These are phyloP conservation scores for Artemia sp. DNA, from an alignment of 2,888 invertebrate genomes.

Conservation along the genomic window DNA sequence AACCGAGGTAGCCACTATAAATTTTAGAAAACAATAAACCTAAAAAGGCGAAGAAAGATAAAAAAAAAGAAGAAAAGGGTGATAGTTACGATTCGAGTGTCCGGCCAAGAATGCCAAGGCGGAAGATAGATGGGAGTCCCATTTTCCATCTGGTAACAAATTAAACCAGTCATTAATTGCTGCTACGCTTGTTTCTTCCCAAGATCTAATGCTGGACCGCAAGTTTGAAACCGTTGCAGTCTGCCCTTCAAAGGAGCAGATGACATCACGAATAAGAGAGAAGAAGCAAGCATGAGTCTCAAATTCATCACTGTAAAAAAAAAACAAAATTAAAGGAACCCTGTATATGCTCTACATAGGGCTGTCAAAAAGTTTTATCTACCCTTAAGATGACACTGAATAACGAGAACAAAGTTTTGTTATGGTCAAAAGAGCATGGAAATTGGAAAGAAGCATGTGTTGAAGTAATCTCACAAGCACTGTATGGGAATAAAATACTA, in stretches of 20 bases:
- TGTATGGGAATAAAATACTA: too few species aligned
- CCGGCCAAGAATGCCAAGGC: slow-evolving; percentile 5
- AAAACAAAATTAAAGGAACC: not conserved
- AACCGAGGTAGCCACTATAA: too few species aligned
- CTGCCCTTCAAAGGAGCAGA: slow-evolving; percentile 42
- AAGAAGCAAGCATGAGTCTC: slow-evolving; percentile 71
- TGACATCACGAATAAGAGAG: slow-evolving; percentile 67
- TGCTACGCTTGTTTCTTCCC: not conserved
- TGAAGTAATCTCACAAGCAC: too few species aligned
- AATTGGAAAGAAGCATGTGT: too few species aligned
- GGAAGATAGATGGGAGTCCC: slow-evolving; percentile 13
- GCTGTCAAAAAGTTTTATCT: too few species aligned
- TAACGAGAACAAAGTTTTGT: too few species aligned
- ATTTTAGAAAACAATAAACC: too few species aligned
- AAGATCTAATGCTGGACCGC: slow-evolving; percentile 11
- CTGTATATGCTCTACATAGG: too few species aligned
- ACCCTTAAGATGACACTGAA: too few species aligned
- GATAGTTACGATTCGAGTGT: not conserved
- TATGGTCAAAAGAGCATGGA: too few species aligned
- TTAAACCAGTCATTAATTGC: slow-evolving; percentile 8
- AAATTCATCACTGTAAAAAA: slow-evolving; percentile 29
- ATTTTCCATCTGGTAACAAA: not conserved
- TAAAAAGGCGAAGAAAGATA: too few species aligned
- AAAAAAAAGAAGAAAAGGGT: not conserved
- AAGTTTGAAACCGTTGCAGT: slow-evolving; percentile 18